Conservation (phyloP, 2,888 invertebrate genomes). For the Drymonia ruficornis region DNA sequence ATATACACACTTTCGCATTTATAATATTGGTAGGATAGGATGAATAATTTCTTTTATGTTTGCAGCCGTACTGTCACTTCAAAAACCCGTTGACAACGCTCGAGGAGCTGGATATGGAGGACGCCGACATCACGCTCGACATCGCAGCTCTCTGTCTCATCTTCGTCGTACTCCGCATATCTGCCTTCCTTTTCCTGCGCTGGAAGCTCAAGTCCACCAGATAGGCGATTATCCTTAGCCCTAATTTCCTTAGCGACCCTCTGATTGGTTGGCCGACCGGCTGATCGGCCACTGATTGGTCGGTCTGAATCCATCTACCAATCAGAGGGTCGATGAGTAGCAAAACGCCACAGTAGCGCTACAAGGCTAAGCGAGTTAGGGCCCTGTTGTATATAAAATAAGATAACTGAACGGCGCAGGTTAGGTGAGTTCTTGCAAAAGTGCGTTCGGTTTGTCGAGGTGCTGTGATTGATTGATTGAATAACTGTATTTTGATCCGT, state of each 20-base stretch:
- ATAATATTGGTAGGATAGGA: no score
- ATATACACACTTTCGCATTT: no score
- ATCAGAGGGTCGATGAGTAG: no score
- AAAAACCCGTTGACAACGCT: conserved; percentile 92
- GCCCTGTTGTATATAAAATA: conserved; percentile 19
- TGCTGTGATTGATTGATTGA: neutral
- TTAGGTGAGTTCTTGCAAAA: neutral
- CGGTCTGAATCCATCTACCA: no score
- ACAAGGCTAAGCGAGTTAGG: no score
- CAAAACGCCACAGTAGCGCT: no score
- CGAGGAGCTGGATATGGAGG: conserved; percentile 93
- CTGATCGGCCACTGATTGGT: no score
- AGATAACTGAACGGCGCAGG: conserved; percentile 21
- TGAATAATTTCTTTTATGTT: conserved; percentile 1
- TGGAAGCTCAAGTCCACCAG: conserved; percentile 94
- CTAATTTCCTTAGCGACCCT: no score
- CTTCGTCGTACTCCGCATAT: conserved; percentile 91
- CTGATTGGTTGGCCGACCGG: no score
- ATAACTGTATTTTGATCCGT: no score
- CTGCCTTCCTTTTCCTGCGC: conserved; percentile 93
- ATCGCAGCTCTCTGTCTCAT: conserved; percentile 91
- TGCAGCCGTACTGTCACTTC: conserved; percentile 93
- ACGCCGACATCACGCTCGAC: conserved; percentile 91
- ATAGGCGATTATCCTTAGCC: conserved; percentile 81
- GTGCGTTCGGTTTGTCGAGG: neutral